phyloP scores from a whole-genome alignment of 2,888 invertebrate species.

The Zele albiditarsus region DNA sequence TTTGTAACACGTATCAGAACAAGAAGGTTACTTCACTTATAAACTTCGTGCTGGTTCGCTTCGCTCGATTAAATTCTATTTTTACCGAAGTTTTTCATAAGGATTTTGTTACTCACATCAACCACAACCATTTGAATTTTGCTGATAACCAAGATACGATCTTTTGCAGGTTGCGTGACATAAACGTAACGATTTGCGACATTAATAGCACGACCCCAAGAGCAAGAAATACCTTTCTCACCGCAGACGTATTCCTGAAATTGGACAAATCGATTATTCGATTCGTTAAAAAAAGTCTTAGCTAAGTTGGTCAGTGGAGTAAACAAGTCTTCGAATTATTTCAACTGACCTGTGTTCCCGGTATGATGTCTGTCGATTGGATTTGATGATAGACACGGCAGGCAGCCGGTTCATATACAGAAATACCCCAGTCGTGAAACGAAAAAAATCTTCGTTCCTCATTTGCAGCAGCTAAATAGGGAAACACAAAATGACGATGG shows the following conservation, averaged over 20 bases:
- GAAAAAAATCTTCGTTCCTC: slow-evolving; percentile 82
- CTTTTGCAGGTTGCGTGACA: slow-evolving; percentile 81
- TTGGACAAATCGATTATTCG: slow-evolving; percentile 23
- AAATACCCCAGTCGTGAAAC: slow-evolving; percentile 84
- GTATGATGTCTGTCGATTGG: slow-evolving; percentile 81
- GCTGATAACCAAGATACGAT: slow-evolving; percentile 82
- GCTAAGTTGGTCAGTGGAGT: neutral
- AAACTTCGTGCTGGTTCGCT: neutral
- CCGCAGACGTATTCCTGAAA: slow-evolving; percentile 81
- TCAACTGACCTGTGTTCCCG: slow-evolving; percentile 77
- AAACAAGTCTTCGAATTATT: neutral
- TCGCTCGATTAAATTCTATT: neutral
- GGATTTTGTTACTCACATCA: slow-evolving; percentile 74
- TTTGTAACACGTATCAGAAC: neutral
- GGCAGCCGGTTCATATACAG: slow-evolving; percentile 81
- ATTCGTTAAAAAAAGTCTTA: neutral
- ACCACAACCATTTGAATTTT: slow-evolving; percentile 82
- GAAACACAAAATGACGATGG: no score
- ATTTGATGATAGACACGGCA: slow-evolving; percentile 83
- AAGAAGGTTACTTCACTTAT: neutral
- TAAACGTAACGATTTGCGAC: slow-evolving; percentile 83
- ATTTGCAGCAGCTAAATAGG: slow-evolving; percentile 74
- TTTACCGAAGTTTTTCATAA: neutral
- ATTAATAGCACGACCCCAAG: slow-evolving; percentile 83
- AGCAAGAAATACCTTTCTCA: slow-evolving; percentile 79